Evolutionary conservation across 2,797 vertebrate species (phyloP).

Genomic region (Bradypus variegatus): DNA sequence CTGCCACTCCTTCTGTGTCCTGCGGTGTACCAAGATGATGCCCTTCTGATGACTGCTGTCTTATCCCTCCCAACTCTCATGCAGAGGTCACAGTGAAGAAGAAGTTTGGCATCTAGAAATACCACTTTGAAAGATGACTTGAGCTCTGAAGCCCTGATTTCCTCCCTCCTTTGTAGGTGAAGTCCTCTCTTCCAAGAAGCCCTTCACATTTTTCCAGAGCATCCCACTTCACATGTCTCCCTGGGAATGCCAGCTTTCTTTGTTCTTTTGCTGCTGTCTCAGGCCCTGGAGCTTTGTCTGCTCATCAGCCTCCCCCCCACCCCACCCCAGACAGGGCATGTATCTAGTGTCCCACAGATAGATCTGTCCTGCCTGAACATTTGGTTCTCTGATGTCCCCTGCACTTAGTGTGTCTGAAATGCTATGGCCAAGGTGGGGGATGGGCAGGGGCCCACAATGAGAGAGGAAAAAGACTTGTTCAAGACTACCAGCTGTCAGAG

Average conservation of each 20-base stretch:
- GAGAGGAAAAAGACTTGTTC: neutral
- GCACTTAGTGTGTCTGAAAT: neutral
- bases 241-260: neutral
- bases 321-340: neutral
- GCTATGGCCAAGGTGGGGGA: neutral
- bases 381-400: neutral
- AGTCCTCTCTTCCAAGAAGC: neutral
- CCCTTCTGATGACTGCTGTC: neutral
- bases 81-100: neutral
- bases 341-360: neutral
- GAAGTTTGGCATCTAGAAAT: constrained; percentile 18
- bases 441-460: neutral
- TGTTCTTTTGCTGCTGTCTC: neutral
- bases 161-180: neutral
- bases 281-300: neutral
- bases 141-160: neutral
- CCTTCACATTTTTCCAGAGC: neutral
- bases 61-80: neutral
- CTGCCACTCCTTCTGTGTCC: neutral
- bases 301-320: neutral
- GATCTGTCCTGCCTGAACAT: neutral
- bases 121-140: neutral
- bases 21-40: neutral
- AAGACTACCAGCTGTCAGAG: neutral
- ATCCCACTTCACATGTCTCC: neutral